These are phyloP conservation scores for Myopa testacea DNA, from an alignment of 2,888 invertebrate species.

Conservation along the genomic window DNA sequence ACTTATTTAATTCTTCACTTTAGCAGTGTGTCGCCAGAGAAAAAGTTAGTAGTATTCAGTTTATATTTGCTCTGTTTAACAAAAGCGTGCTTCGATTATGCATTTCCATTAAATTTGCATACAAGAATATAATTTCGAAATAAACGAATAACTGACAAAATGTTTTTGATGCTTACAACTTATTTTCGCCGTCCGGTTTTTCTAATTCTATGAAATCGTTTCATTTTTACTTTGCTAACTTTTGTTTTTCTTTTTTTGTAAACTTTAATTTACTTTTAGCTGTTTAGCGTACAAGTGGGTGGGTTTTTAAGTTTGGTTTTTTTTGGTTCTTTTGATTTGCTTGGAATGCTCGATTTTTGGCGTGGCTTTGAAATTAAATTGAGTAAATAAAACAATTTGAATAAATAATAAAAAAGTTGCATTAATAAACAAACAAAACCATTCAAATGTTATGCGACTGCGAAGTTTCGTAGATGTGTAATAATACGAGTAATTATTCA, in stretches of 20 bases:
- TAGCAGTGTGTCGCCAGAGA: constrained; percentile 23
- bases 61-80: constrained; percentile 32
- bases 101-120: background rate
- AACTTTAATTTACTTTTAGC: constrained; percentile 37
- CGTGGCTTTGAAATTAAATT: constrained; percentile 41
- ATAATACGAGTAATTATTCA: background rate
- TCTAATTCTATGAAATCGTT: constrained; percentile 18
- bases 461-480: background rate
- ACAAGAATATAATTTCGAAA: constrained; percentile 28
- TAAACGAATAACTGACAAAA: constrained; percentile 69
- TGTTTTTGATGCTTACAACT: constrained; percentile 68
- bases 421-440: constrained; percentile 57
- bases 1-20: constrained; percentile 20
- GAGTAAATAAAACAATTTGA: constrained; percentile 36
- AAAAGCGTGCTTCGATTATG: constrained; percentile 44
- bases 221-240: constrained; percentile 7
- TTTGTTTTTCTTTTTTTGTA: constrained; percentile 31
- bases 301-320: constrained; percentile 10
- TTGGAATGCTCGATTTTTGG: constrained; percentile 21
- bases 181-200: background rate
- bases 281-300: constrained; percentile 26
- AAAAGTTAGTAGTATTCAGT: constrained; percentile 36
- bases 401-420: constrained; percentile 31
- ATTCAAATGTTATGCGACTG: constrained; percentile 45
- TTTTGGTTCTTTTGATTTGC: constrained; percentile 10